Conservation (phyloP, 2,888 invertebrate genomes). For the Synanthedon tipuliformis region DNA sequence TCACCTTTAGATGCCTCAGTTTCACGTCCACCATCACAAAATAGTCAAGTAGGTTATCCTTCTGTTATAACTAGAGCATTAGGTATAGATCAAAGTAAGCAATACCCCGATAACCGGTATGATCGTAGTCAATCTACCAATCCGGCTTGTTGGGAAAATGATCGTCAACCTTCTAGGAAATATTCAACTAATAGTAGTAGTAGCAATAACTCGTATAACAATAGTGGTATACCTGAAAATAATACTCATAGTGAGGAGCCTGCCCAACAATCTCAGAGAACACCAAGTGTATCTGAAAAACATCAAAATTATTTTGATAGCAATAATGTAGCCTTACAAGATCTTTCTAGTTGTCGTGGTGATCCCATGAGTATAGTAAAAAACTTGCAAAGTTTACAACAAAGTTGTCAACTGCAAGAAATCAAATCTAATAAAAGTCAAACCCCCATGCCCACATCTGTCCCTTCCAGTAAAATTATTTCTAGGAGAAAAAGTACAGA, state of each 20-base stretch:
- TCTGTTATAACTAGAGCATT: constrained; percentile 84
- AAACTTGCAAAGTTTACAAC: constrained; percentile 74
- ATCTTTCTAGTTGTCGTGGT: constrained; percentile 78
- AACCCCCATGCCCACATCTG: constrained; percentile 25
- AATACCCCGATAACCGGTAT: constrained; percentile 63
- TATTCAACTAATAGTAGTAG: constrained; percentile 55
- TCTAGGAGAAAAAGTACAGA: constrained; percentile 74
- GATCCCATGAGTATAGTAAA: constrained; percentile 84
- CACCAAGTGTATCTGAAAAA: constrained; percentile 62
- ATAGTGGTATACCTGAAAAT: constrained; percentile 50
- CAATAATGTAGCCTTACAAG: constrained; percentile 73
- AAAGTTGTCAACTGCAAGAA: constrained; percentile 71
- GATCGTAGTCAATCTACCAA: constrained; percentile 64
- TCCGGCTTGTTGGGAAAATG: constrained; percentile 72
- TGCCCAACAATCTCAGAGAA: constrained; percentile 52
- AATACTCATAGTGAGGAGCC: constrained; percentile 58
- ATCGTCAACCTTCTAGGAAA: constrained; percentile 60
- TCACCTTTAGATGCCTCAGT: constrained; percentile 79
- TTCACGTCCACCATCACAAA: constrained; percentile 72
- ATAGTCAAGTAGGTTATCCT: constrained; percentile 79
- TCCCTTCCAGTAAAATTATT: constrained; percentile 27
- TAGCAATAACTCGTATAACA: constrained; percentile 49
- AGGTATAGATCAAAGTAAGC: constrained; percentile 72
- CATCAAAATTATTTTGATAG: constrained; percentile 75
- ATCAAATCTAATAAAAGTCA: constrained; percentile 60